These are phyloP conservation scores for Ennomos erosarius DNA, from an alignment of 2,888 invertebrate species.

Conservation along the genomic window DNA sequence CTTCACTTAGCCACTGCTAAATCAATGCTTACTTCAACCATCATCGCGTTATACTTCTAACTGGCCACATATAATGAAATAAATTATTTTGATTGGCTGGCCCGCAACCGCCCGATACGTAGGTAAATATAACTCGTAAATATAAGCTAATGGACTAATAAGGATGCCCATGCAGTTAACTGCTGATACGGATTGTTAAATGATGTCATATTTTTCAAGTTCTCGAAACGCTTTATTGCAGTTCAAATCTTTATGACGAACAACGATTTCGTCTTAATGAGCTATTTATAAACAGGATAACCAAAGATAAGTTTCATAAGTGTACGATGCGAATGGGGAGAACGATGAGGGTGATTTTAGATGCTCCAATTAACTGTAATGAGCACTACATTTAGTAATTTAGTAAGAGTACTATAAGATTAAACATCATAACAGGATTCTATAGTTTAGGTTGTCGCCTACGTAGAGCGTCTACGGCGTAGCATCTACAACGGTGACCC, in stretches of 20 bases:
- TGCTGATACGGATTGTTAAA: conserved; percentile 40
- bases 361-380: conserved; percentile 11
- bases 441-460: conserved; percentile 9
- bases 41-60: conserved; percentile 43
- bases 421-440: conserved; percentile 11
- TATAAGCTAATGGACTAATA: conserved; percentile 43
- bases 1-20: conserved; percentile 40
- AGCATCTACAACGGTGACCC: conserved; percentile 35
- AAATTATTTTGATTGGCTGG: conserved; percentile 65
- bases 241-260: conserved; percentile 24
- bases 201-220: conserved; percentile 37
- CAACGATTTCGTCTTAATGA: conserved; percentile 23
- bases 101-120: conserved; percentile 46
- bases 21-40: conserved; percentile 41
- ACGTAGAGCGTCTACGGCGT: conserved; percentile 37
- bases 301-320: conserved; percentile 13
- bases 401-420: too few relatives aligned
- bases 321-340: conserved; percentile 11
- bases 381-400: too few relatives aligned
- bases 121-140: conserved; percentile 44
- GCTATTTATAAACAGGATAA: conserved; percentile 24
- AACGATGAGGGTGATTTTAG: conserved; percentile 5
- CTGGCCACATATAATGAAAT: conserved; percentile 60
- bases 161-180: conserved; percentile 50
- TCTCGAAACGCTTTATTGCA: conserved; percentile 30